Base-by-base conservation (phyloP, 2,113 vertebrate species). In the Cavia porcellus region DNA sequence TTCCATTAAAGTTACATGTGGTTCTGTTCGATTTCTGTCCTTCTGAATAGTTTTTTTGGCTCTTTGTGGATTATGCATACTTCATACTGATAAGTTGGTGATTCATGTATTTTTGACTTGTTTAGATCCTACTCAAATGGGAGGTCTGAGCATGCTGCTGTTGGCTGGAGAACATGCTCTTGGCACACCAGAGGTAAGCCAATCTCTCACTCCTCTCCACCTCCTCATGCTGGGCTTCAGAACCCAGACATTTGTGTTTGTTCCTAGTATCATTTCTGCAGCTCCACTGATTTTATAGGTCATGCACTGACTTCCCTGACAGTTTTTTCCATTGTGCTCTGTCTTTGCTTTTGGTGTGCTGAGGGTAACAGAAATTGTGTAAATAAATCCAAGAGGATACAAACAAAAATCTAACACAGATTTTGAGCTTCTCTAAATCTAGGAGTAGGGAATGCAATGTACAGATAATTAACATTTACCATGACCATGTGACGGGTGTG, bases 71-170 rank as follows among this genome's bases (percentile, higher is more conserved):
- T 84, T 86, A 7, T 91, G 80, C 10, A 81, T 83, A 61, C 86
- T 97, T 97, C 25, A 5, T 70, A n/a, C 62, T 97, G 98, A 6
- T 89, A 97, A 97, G 97, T 95, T 83, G 97, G 85, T 98, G 64
- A 93, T 96, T 97, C 97, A 94, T 95, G 96, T 97, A 13, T 91
- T 97, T 98, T 98, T 95, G 32, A 97, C 61, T 98, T 96, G 80
- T 92, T 80, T 97, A 99, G 99, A 99, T 99, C 99, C 99, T 94
- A 99, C 99, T 35, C 99, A 99, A 97, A 99, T 99, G 99, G 99
- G 99, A 98, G 99, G 99, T 94, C 99, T 99, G 64, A 99, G 99
- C 98, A 99, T 99, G 99, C 99, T 99, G 98, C 99, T 99, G 97
- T 98, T 99, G 98, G 99, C 99, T 87, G 99, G 99, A 89, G 99